Evolutionary conservation across 2,797 vertebrate species (phyloP).

Genomic region (Mus caroli): DNA sequence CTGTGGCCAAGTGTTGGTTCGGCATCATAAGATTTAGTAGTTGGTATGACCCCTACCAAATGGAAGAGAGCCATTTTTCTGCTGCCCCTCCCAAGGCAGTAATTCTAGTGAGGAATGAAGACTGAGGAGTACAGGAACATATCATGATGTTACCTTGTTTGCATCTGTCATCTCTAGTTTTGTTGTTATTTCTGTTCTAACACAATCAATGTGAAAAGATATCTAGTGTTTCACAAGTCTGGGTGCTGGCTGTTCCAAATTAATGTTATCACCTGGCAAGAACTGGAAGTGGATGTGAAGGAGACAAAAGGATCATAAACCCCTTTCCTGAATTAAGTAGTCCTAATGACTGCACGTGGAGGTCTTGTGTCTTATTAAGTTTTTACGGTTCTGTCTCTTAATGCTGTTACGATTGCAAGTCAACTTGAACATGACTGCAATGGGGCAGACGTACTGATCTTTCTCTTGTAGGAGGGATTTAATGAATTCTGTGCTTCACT

Average conservation of each 20-base stretch:
- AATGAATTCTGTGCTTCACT: neutral
- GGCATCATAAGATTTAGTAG: neutral
- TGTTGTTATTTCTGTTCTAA: neutral
- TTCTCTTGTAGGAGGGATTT: neutral
- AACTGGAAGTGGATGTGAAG: neutral
- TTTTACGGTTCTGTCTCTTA: neutral
- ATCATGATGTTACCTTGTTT: neutral
- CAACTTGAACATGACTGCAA: neutral
- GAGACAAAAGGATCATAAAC: too few relatives aligned
- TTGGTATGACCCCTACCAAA: neutral
- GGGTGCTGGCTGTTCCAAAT: neutral
- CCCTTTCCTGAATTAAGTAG: neutral
- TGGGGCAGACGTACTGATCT: neutral
- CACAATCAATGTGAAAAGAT: neutral
- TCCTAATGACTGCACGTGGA: neutral
- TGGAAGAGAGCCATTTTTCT: neutral
- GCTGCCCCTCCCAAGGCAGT: neutral
- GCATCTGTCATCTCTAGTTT: accelerated
- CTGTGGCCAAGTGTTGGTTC: neutral
- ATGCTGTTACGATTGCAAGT: neutral
- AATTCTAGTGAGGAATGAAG: neutral
- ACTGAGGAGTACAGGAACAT: neutral
- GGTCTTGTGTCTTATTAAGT: neutral
- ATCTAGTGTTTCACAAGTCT: neutral
- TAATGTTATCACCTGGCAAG: neutral